Conservation (phyloP, 2,113 vertebrate species). For the Otis tarda region DNA sequence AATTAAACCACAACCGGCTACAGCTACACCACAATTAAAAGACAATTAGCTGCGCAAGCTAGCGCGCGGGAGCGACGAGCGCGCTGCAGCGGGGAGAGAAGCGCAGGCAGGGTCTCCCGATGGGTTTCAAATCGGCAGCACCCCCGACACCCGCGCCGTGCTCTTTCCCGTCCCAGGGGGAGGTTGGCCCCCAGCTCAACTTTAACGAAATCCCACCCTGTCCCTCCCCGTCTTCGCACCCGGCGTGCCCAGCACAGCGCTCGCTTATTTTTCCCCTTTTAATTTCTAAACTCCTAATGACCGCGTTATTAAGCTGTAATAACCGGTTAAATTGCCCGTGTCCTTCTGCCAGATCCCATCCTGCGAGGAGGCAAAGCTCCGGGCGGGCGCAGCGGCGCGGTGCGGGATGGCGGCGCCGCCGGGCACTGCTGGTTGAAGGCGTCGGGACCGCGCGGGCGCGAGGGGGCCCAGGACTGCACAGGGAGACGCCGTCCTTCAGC, state of each 20-base stretch:
- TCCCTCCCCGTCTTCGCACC: not conserved
- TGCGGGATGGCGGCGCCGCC: accelerated
- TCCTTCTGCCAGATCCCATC: constrained; percentile 1
- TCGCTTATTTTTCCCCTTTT: not conserved
- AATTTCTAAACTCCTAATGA: constrained; percentile 36
- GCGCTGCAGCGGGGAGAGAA: constrained; percentile 36
- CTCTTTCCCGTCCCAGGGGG: too few species aligned
- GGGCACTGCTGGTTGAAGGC: accelerated
- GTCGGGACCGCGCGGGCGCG: accelerated
- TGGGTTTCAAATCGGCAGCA: not conserved
- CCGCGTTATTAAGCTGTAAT: constrained; percentile 5
- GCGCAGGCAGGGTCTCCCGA: not conserved
- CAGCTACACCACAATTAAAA: constrained; percentile 72
- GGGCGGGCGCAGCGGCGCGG: accelerated
- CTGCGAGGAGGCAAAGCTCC: not conserved
- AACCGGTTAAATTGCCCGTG: not conserved
- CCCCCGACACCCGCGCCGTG: not conserved
- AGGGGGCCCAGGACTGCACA: not conserved
- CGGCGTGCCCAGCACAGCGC: not conserved
- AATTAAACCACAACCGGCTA: constrained; percentile 61
- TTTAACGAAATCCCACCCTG: not conserved
- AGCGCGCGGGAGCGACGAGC: constrained; percentile 47
- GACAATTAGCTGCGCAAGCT: constrained; percentile 71
- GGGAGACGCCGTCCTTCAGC: not conserved
- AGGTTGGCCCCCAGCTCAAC: not conserved